Evolutionary conservation across 2,888 invertebrate genomes (phyloP).

Genomic region (Thera britannica): DNA sequence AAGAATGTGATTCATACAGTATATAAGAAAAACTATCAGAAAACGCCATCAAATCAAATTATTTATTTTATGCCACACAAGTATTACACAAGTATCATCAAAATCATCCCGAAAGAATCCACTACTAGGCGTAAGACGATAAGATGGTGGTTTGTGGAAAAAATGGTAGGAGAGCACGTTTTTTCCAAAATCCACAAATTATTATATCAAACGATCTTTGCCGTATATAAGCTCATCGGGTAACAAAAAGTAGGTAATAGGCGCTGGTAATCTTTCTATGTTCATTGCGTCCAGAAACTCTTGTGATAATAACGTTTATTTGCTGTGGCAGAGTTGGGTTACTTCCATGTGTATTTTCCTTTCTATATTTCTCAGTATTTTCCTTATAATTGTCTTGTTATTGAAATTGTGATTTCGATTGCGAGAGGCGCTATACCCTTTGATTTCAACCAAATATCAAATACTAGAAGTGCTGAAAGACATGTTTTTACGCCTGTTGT

Average conservation of each 20-base stretch:
- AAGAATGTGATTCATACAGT: too few relatives aligned
- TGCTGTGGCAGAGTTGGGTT: constrained; percentile 23
- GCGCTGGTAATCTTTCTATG: neutral
- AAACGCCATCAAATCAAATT: too few relatives aligned
- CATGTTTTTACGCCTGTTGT: too few relatives aligned
- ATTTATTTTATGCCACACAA: too few relatives aligned
- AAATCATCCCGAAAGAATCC: too few relatives aligned
- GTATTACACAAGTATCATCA: too few relatives aligned
- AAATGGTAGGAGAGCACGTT: too few relatives aligned
- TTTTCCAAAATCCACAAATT: too few relatives aligned
- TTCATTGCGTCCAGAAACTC: constrained; percentile 16
- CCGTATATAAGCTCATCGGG: neutral
- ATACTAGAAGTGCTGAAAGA: too few relatives aligned
- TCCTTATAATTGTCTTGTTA: constrained; percentile 31
- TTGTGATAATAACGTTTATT: constrained; percentile 32
- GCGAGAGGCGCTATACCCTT: neutral
- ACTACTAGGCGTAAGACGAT: too few relatives aligned
- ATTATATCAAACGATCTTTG: neutral
- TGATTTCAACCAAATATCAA: neutral
- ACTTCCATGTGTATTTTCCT: constrained; percentile 18
- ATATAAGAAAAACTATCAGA: too few relatives aligned
- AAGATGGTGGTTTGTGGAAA: too few relatives aligned
- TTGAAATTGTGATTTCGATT: constrained; percentile 27
- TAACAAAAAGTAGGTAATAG: neutral
- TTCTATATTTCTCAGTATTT: constrained; percentile 25